Base-by-base conservation (phyloP, 2,797 vertebrate genomes). In the Microctenopoma stevenorrisi region DNA sequence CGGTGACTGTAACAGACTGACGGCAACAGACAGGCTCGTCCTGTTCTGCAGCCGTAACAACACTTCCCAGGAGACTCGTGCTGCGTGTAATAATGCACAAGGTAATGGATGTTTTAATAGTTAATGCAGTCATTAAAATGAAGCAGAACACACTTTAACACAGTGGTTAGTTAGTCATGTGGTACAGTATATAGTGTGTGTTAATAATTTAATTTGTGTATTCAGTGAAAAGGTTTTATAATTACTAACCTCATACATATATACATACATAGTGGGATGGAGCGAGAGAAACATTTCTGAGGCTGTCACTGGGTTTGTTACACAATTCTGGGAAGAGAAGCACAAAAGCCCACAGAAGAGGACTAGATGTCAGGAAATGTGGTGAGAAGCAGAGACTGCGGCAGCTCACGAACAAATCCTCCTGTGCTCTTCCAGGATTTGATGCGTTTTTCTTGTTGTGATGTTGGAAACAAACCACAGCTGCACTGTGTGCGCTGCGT, bases 321-420 rank as follows among this genome's bases (percentile, higher is more conserved):
- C 16, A 63, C 62, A 71, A 52, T 86, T 86, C 82, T 78, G 77
- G 85, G 88, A 90, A 89, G 67, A 61, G 68, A 78, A 72, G 80
- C 72, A 74, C 74, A 78, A 81, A 81, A 73, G 56, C 26, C 10
- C 4, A 53, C 56, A 42, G 35, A 63, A 28, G 47, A 78, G 8
- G 42, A 63, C 15, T 62, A 65, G 59, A 60, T 82, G 75, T 74
- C 66, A 75, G 81, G 77, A 83, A 68, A 76, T 51, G 40, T 35
- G 56, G 42, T 38, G 59, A 64, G 53, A 26, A 2, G 4, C 18
- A 46, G 40, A 60, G 26, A 54, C 43, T 11, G n/a, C n/a, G 3
- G 25, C n/a, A 8, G 44, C 26, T 61, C 49, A 16, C 22, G 3
- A n/a, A 53, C 10, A 55, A 68, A 58, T 65, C 42, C 47, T 35